Conservation (phyloP, 1,140 invertebrate species). For the Nephila pilipes region DNA sequence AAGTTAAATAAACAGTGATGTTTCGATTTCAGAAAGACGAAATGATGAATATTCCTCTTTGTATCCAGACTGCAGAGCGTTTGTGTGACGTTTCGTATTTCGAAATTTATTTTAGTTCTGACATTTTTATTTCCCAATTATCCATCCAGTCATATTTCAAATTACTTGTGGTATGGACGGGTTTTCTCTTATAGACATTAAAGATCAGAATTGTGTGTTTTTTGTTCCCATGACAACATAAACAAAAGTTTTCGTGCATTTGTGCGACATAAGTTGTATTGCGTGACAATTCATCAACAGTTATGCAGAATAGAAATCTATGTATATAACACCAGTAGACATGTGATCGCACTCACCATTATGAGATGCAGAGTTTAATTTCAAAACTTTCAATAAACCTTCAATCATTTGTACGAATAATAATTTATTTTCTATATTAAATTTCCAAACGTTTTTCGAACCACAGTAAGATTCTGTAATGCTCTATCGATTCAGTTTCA, state of each 20-base stretch:
- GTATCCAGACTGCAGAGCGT: not conserved
- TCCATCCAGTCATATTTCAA: not conserved
- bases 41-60: not conserved
- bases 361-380: too few species aligned
- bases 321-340: not conserved
- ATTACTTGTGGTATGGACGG: not conserved
- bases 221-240: slow-evolving; percentile 47
- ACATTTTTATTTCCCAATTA: not conserved
- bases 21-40: too few species aligned
- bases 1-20: too few species aligned
- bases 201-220: not conserved
- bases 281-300: slow-evolving; percentile 45
- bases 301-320: slow-evolving; percentile 5
- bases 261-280: not conserved
- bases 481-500: too few species aligned
- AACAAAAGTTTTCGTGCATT: slow-evolving; percentile 16
- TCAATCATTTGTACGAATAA: too few species aligned
- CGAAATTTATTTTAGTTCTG: not conserved
- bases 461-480: too few species aligned
- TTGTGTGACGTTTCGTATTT: not conserved
- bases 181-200: not conserved
- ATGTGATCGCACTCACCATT: not conserved
- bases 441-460: too few species aligned
- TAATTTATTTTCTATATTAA: too few species aligned
- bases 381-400: too few species aligned